Base-by-base conservation (phyloP, 2,113 vertebrate genomes). In the Pao palembangensis region DNA sequence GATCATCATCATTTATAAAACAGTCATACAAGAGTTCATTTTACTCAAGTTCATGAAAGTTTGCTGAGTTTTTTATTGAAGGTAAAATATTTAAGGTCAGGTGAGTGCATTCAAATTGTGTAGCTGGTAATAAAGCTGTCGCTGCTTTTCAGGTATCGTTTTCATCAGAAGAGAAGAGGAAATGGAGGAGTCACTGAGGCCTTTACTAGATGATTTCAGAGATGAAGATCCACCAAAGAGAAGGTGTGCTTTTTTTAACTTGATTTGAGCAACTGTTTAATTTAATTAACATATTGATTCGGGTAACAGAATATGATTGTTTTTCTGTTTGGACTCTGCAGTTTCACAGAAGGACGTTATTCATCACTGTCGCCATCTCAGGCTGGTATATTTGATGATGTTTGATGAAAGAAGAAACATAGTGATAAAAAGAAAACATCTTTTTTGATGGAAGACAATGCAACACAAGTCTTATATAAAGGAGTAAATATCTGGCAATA, bases 311-410 rank as follows among this genome's bases (percentile, higher is more conserved):
- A 15, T 10, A 3, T 5, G 4, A n/a, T 25, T 1, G 17, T 79
- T 8, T 68, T 20, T 58, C 18, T 75, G 56, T 64, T 64, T 88
- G 42, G 20, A 38, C 41, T 31, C 53, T 55, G 25, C 64, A 96
- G 94, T 80, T 92, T 92, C 78, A 88, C 89, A 5, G 89, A 88
- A 70, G 93, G 93, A 85, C 89, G 89, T 65, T 94, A 95, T 66
- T 76, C 92, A 55, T 94, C 94, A 17, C 93, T 96, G 87, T 94
- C 93, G 13, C 91, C 92, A 83, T 93, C 94, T 73, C 79, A 76
- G 66, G 90, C 83, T 3, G 74, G 82, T 79, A 88, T 95, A 74
- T 95, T 95, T 88, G 91, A 94, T 65, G 91, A 95, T 78, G 90
- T 95, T 58, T 96, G 74, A 79, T 2, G 25, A 7, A 67, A 7